Conservation (phyloP, 2,888 invertebrate genomes). For the Physocephala rufipes region DNA sequence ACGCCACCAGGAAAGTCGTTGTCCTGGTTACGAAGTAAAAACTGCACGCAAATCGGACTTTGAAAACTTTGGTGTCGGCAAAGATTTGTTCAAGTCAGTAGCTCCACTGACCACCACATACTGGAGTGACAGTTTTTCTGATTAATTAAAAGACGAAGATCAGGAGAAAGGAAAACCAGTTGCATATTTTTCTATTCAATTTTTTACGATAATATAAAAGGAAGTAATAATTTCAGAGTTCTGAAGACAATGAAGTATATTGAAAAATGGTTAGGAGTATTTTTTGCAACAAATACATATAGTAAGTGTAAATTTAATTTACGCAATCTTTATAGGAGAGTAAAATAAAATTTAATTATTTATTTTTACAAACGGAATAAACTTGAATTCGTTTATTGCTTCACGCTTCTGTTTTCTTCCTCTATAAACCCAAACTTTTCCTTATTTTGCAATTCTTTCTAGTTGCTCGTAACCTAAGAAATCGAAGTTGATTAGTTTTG, state of each 20-base stretch:
- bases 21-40: conserved; percentile 46
- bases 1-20: conserved; percentile 56
- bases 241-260: no score
- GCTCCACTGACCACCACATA: conserved; percentile 67
- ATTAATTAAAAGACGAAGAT: no score
- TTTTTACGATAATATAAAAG: no score
- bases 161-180: neutral
- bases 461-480: no score
- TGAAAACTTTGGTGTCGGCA: conserved; percentile 55
- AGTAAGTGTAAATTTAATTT: conserved; percentile 5
- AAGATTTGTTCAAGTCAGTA: conserved; percentile 66
- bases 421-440: no score
- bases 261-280: neutral
- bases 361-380: conserved; percentile 19
- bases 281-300: conserved; percentile 1
- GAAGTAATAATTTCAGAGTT: no score
- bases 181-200: no score
- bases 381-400: conserved; percentile 4
- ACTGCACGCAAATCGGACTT: conserved; percentile 45
- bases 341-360: conserved; percentile 16
- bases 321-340: conserved; percentile 1
- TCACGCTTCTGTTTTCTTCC: no score
- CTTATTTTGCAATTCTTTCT: no score
- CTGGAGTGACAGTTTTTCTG: conserved; percentile 67
- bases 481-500: no score